Conservation (phyloP, 2,888 invertebrate genomes). For the Ceratothoa steindachneri region DNA sequence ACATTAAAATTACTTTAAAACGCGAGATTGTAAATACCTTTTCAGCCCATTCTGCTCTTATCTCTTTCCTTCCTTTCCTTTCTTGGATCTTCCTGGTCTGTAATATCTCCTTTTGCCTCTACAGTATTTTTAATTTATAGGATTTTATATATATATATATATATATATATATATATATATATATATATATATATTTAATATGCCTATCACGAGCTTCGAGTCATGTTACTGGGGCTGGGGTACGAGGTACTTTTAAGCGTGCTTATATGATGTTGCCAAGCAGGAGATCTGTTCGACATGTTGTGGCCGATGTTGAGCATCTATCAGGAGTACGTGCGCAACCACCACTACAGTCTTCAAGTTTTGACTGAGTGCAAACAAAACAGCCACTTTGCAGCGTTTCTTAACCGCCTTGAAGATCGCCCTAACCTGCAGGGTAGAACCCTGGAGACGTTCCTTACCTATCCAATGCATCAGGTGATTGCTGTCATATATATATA, state of each 20-base stretch:
- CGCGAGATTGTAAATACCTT: too few species aligned
- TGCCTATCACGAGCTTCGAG: too few species aligned
- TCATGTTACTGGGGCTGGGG: slow-evolving; percentile 10
- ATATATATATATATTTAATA: too few species aligned
- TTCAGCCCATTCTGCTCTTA: too few species aligned
- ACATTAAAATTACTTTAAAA: too few species aligned
- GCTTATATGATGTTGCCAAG: slow-evolving; percentile 50
- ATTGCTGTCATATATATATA: slow-evolving; percentile 22
- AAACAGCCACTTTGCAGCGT: slow-evolving; percentile 68
- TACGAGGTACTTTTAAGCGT: slow-evolving; percentile 22
- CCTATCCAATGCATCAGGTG: slow-evolving; percentile 93
- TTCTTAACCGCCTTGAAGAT: slow-evolving; percentile 74
- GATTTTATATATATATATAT: too few species aligned
- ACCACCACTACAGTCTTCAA: slow-evolving; percentile 89
- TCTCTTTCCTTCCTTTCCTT: too few species aligned
- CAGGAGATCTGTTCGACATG: slow-evolving; percentile 91
- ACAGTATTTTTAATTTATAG: too few species aligned
- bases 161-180: too few species aligned
- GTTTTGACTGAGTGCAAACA: slow-evolving; percentile 89
- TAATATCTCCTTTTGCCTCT: too few species aligned
- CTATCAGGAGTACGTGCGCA: slow-evolving; percentile 90
- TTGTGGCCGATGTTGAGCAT: slow-evolving; percentile 88
- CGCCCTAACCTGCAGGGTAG: slow-evolving; percentile 80
- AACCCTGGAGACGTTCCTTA: slow-evolving; percentile 80
- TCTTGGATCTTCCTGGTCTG: too few species aligned